Conservation (phyloP, 1,140 invertebrate genomes). For the Geopemphigus sp. region DNA sequence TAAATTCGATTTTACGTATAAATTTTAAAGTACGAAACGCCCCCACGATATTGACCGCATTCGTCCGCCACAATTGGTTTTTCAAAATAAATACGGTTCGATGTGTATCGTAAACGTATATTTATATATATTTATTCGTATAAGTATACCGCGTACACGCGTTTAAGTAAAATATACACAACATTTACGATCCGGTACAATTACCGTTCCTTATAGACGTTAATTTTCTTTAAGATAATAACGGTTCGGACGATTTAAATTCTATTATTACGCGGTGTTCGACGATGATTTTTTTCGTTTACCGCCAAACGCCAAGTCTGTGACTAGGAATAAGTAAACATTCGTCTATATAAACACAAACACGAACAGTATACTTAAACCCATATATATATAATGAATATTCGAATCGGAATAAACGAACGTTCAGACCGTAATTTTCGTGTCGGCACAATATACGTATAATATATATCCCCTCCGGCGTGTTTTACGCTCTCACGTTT, state of each 20-base stretch:
- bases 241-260: neutral
- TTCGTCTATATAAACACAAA: neutral
- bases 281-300: slow-evolving; percentile 1
- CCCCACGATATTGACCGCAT: neutral
- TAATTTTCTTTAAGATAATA: slow-evolving; percentile 20
- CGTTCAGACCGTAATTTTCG: neutral
- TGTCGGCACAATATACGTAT: neutral
- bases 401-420: neutral
- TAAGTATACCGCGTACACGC: neutral
- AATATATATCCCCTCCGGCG: neutral
- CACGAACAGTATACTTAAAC: neutral
- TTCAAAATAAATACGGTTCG: neutral
- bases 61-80: neutral
- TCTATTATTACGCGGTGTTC: neutral
- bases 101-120: no score
- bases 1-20: slow-evolving; percentile 15
- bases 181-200: neutral
- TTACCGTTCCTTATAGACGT: neutral
- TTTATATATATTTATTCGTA: neutral
- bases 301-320: neutral
- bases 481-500: neutral
- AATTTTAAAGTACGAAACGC: neutral
- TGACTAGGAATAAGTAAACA: neutral
- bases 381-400: neutral
- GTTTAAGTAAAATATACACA: neutral